These are phyloP conservation scores for Synergus gifuensis DNA, from an alignment of 2,888 invertebrate species.

Conservation along the genomic window DNA sequence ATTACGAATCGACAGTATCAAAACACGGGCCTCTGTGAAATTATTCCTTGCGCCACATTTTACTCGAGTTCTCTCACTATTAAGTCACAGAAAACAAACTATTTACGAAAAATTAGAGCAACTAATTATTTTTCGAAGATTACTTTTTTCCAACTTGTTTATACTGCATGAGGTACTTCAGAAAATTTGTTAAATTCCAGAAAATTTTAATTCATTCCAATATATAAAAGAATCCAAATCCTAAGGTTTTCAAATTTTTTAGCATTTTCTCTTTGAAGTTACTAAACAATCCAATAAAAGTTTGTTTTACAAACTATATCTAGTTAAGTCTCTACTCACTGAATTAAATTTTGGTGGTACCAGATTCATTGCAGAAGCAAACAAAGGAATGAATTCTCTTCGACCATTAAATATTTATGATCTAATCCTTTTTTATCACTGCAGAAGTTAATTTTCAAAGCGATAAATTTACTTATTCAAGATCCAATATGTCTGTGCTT, in stretches of 20 bases:
- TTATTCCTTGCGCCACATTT: constrained; percentile 10
- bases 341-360: not conserved
- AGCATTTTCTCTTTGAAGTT: too few relatives aligned
- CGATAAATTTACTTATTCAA: constrained; percentile 28
- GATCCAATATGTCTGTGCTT: not conserved
- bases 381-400: constrained; percentile 16
- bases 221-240: too few relatives aligned
- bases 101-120: not conserved
- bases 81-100: not conserved
- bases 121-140: not conserved
- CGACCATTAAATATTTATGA: constrained; percentile 10
- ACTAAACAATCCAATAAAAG: not conserved
- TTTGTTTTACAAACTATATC: not conserved
- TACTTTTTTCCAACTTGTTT: not conserved
- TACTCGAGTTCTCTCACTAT: not conserved
- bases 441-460: constrained; percentile 13
- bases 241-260: too few relatives aligned
- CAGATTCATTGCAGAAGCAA: constrained; percentile 4
- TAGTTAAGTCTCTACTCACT: not conserved
- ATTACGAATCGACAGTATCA: constrained; percentile 14
- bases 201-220: too few relatives aligned
- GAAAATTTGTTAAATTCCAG: too few relatives aligned
- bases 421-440: constrained; percentile 14
- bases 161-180: too few relatives aligned
- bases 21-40: constrained; percentile 11